Evolutionary conservation across 2,888 invertebrate genomes (phyloP).

Genomic region (Lottia scabra): DNA sequence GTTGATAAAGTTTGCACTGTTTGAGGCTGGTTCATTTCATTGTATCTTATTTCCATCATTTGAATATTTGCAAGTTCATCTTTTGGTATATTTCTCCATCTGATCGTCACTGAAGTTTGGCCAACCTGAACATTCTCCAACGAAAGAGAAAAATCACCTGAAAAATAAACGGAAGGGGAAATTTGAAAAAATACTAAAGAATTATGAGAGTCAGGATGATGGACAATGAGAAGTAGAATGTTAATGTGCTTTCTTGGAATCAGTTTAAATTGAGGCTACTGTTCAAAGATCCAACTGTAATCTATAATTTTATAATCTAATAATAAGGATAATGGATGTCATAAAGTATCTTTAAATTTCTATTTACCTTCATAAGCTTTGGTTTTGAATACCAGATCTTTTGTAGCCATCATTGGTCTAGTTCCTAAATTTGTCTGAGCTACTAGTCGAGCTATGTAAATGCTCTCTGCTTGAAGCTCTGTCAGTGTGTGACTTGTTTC

Average conservation of each 20-base stretch:
- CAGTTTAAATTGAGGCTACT: no score
- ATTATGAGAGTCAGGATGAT: no score
- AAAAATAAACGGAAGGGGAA: not conserved
- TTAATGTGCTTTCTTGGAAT: no score
- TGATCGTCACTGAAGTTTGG: not conserved
- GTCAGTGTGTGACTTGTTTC: slow-evolving; percentile 21
- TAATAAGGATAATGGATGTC: no score
- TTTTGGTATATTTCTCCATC: slow-evolving; percentile 12
- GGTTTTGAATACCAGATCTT: slow-evolving; percentile 10
- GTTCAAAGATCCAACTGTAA: no score
- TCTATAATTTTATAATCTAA: no score
- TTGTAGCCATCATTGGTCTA: slow-evolving; percentile 7
- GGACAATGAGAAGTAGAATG: no score
- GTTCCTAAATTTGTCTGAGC: slow-evolving; percentile 15
- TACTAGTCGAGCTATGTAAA: slow-evolving; percentile 24
- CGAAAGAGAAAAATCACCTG: not conserved
- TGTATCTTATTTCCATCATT: slow-evolving; percentile 7
- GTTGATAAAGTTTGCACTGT: not conserved
- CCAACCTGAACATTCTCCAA: slow-evolving; percentile 13
- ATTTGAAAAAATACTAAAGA: no score
- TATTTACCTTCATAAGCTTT: slow-evolving; percentile 11
- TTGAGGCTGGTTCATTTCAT: not conserved
- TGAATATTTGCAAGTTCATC: not conserved
- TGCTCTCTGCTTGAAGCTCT: slow-evolving; percentile 9
- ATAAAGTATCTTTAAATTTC: no score